These are phyloP conservation scores for Solea solea DNA, from an alignment of 2,113 vertebrate species.

Conservation along the genomic window DNA sequence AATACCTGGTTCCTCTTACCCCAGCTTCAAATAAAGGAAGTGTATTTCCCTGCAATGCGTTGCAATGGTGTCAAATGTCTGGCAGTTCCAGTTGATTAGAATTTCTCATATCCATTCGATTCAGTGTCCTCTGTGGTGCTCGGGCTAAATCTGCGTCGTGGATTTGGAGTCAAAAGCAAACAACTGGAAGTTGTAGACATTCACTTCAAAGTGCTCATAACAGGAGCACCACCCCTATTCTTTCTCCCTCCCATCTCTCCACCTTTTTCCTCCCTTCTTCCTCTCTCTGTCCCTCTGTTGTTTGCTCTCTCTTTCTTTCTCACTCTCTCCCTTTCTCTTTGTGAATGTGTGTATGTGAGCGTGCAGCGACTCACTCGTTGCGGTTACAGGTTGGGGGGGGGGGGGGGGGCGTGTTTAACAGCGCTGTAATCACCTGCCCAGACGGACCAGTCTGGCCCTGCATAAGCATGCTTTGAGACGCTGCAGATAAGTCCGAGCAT, in stretches of 20 bases:
- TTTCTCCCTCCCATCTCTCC: conserved; percentile 59
- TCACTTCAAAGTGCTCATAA: conserved; percentile 28
- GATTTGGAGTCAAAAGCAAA: conserved; percentile 48
- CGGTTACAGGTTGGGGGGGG: conserved; percentile 50
- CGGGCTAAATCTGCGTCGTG: conserved; percentile 19
- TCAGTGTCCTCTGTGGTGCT: conserved; percentile 12
- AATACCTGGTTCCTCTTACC: conserved; percentile 64
- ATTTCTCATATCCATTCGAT: conserved; percentile 37
- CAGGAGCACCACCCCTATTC: conserved; percentile 46
- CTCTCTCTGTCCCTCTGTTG: conserved; percentile 33
- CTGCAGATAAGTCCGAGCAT: conserved; percentile 45
- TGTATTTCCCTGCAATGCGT: conserved; percentile 38
- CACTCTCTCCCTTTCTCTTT: conserved; percentile 9
- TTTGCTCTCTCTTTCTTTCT: conserved; percentile 16
- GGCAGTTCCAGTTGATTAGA: conserved; percentile 30
- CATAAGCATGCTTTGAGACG: conserved; percentile 43
- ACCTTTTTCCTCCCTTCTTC: conserved; percentile 51
- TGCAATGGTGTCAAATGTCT: conserved; percentile 14
- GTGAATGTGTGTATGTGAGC: conserved; percentile 2
- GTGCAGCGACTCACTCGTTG: conserved; percentile 12
- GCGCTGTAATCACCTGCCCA: conserved; percentile 69
- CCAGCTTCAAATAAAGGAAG: conserved; percentile 32
- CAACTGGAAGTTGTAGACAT: conserved; percentile 44
- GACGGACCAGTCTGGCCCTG: conserved; percentile 57
- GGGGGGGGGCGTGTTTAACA: conserved; percentile 46